Evolutionary conservation across 1,140 invertebrate genomes (phyloP).

Genomic region (Triops cancriformis): DNA sequence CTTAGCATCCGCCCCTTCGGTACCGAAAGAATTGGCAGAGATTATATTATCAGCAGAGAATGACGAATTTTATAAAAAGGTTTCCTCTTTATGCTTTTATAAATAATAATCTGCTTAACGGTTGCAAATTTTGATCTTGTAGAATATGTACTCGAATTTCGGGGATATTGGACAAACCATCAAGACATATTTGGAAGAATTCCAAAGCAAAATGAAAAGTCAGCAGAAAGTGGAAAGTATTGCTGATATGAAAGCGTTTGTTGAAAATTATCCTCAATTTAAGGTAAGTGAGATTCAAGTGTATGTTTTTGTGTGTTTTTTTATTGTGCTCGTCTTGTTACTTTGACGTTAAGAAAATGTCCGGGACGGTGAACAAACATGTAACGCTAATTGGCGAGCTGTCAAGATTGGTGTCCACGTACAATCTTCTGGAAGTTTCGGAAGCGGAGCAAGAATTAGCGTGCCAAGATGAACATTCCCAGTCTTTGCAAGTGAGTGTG

Average conservation of each 20-base stretch:
- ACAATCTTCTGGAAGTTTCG: constrained; percentile 80
- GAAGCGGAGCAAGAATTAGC: constrained; percentile 94
- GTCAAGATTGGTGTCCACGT: constrained; percentile 67
- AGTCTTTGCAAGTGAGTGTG: constrained; percentile 56
- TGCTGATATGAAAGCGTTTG: constrained; percentile 96
- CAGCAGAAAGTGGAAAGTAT: constrained; percentile 97
- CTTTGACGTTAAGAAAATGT: constrained; percentile 68
- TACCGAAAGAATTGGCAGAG: constrained; percentile 76
- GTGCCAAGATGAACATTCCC: constrained; percentile 83
- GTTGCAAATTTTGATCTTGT: constrained; percentile 20
- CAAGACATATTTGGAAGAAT: constrained; percentile 94
- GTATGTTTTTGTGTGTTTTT: background rate
- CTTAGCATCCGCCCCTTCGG: constrained; percentile 63
- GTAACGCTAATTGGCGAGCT: constrained; percentile 92
- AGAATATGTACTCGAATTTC: constrained; percentile 95
- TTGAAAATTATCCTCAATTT: constrained; percentile 96
- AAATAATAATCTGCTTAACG: background rate
- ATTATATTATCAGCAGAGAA: constrained; percentile 89
- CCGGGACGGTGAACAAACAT: constrained; percentile 94
- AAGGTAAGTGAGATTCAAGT: constrained; percentile 54
- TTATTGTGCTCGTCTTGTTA: background rate
- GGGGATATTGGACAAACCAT: constrained; percentile 97
- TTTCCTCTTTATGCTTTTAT: constrained; percentile 38
- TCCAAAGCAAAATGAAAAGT: constrained; percentile 89
- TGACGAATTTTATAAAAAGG: constrained; percentile 94